Conservation (phyloP, 2,113 vertebrate genomes). For the Hyperoodon ampullatus region DNA sequence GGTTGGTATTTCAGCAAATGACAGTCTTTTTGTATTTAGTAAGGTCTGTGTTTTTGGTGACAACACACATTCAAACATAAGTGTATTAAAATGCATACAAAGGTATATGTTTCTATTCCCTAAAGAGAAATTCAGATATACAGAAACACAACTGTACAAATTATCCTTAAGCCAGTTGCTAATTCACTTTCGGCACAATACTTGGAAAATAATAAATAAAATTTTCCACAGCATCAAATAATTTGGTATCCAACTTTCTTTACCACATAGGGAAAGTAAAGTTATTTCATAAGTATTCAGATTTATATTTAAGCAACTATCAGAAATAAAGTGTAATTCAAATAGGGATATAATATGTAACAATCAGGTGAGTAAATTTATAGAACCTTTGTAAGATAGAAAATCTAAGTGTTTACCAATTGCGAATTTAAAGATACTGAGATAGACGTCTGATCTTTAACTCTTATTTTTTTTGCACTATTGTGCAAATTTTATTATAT, state of each 20-base stretch:
- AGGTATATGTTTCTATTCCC: not conserved
- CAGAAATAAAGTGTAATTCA: not conserved
- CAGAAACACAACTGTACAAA: not conserved
- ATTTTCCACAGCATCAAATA: not conserved
- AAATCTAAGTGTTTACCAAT: not conserved
- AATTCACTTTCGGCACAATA: not conserved
- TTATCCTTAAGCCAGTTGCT: not conserved
- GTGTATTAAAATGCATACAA: not conserved
- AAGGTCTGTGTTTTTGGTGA: not conserved
- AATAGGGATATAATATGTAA: not conserved
- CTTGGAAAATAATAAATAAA: not conserved
- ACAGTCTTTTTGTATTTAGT: not conserved
- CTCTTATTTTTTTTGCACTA: not conserved
- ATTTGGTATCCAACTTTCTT: not conserved
- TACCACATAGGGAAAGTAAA: not conserved
- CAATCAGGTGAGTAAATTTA: not conserved
- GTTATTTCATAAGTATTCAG: not conserved
- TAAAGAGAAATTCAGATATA: constrained; percentile 41
- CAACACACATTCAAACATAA: not conserved
- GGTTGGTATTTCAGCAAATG: not conserved
- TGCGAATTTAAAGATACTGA: not conserved
- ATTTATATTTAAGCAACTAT: constrained; percentile 10
- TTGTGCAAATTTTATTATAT: not conserved
- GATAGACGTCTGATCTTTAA: not conserved
- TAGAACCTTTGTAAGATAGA: not conserved